These are phyloP conservation scores for Atethmia centrago DNA, from an alignment of 2,888 invertebrate genomes.

Conservation along the genomic window DNA sequence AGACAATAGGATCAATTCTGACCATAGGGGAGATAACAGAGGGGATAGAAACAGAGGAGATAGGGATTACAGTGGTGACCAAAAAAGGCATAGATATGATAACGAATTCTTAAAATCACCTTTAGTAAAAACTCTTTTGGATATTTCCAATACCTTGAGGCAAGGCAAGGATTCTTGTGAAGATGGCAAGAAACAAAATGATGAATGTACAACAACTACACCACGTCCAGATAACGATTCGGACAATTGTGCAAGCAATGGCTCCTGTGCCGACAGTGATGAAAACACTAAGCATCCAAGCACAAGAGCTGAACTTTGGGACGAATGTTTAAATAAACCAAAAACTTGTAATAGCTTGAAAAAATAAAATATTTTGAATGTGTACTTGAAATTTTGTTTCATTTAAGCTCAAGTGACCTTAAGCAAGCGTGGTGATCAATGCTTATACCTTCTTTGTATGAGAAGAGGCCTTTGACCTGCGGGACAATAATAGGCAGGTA, in stretches of 20 bases:
- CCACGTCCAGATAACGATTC: fast-evolving
- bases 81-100: slow-evolving; percentile 17
- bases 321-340: neutral
- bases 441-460: neutral
- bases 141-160: slow-evolving; percentile 43
- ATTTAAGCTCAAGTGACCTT: neutral
- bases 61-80: slow-evolving; percentile 21
- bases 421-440: neutral
- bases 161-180: slow-evolving; percentile 49
- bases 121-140: slow-evolving; percentile 51
- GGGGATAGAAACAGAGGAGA: neutral
- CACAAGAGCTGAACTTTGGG: slow-evolving; percentile 41
- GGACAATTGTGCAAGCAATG: slow-evolving; percentile 6
- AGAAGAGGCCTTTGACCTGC: neutral
- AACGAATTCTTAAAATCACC: slow-evolving; percentile 32
- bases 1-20: slow-evolving; percentile 7
- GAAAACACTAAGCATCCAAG: slow-evolving; percentile 36
- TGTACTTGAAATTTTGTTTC: slow-evolving; percentile 4
- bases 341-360: slow-evolving; percentile 10
- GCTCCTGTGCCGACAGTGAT: neutral
- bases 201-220: slow-evolving; percentile 16
- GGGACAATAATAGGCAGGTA: neutral
- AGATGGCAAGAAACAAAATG: neutral
- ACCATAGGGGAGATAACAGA: neutral
- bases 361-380: slow-evolving; percentile 35